These are phyloP conservation scores for Ethmia dodecea DNA, from an alignment of 2,888 invertebrate species.

Conservation along the genomic window DNA sequence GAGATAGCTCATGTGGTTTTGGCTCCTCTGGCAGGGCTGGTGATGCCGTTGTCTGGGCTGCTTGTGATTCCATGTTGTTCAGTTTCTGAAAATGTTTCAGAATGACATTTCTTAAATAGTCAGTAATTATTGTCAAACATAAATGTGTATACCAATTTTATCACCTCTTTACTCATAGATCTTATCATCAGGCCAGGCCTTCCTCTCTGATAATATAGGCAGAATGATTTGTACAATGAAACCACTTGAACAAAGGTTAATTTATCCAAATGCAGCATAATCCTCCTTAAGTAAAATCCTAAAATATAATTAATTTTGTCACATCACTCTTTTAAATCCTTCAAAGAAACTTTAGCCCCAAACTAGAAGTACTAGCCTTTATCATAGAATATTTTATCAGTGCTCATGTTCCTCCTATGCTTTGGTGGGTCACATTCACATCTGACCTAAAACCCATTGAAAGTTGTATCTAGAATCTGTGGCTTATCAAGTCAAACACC, in stretches of 20 bases:
- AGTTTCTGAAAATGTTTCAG: slow-evolving; percentile 51
- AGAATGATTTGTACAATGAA: slow-evolving; percentile 83
- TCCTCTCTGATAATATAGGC: slow-evolving; percentile 81
- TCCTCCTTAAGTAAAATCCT: slow-evolving; percentile 89
- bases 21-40: slow-evolving; percentile 48
- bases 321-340: too few relatives aligned
- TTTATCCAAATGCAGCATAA: slow-evolving; percentile 89
- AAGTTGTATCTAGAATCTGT: too few relatives aligned
- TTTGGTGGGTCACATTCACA: too few relatives aligned
- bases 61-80: slow-evolving; percentile 56
- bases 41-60: slow-evolving; percentile 30
- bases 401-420: too few relatives aligned
- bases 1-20: slow-evolving; percentile 52
- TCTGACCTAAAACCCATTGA: too few relatives aligned
- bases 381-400: too few relatives aligned
- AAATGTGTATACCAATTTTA: not conserved
- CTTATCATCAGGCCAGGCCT: slow-evolving; percentile 68
- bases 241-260: slow-evolving; percentile 90
- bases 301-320: too few relatives aligned
- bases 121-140: not conserved
- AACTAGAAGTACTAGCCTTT: too few relatives aligned
- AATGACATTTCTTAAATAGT: not conserved
- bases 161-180: slow-evolving; percentile 69
- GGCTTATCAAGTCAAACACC: too few relatives aligned
- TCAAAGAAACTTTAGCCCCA: too few relatives aligned